phyloP scores from a whole-genome alignment of 2,888 invertebrate species.

The Slavum lentiscoides region DNA sequence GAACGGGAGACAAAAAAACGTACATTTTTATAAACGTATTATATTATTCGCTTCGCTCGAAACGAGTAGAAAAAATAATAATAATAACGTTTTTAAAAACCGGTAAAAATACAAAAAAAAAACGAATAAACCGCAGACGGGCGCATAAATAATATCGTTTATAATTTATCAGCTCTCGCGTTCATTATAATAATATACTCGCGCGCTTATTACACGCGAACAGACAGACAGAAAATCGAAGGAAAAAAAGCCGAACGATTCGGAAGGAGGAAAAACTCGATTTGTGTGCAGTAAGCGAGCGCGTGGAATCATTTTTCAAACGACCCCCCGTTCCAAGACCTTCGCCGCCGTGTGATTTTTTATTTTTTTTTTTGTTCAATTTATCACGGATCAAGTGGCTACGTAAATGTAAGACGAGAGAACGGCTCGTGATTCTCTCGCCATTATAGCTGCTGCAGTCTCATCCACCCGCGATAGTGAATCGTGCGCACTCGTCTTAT shows the following conservation, averaged over 20 bases:
- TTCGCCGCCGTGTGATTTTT: not conserved
- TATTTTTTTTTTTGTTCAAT: constrained; percentile 21
- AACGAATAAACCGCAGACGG: not conserved
- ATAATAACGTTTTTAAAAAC: too few relatives aligned
- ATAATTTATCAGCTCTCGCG: not conserved
- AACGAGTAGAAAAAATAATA: too few relatives aligned
- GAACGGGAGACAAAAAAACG: too few relatives aligned
- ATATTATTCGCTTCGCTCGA: too few relatives aligned
- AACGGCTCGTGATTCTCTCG: not conserved
- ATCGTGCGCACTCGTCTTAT: too few relatives aligned
- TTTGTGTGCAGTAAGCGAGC: too few relatives aligned
- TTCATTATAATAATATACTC: not conserved
- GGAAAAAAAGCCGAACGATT: not conserved
- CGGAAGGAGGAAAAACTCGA: too few relatives aligned
- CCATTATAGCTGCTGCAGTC: too few relatives aligned
- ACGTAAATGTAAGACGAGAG: not conserved
- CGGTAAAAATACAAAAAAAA: too few relatives aligned
- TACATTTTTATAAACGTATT: too few relatives aligned
- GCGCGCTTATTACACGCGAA: not conserved
- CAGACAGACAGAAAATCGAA: not conserved
- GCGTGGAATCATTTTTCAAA: constrained; percentile 42
- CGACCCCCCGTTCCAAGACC: not conserved
- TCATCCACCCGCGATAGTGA: not conserved
- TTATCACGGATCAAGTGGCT: constrained; percentile 30
- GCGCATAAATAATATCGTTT: not conserved